phyloP scores from a whole-genome alignment of 2,888 invertebrate genomes.

The Lathronympha strigana region DNA sequence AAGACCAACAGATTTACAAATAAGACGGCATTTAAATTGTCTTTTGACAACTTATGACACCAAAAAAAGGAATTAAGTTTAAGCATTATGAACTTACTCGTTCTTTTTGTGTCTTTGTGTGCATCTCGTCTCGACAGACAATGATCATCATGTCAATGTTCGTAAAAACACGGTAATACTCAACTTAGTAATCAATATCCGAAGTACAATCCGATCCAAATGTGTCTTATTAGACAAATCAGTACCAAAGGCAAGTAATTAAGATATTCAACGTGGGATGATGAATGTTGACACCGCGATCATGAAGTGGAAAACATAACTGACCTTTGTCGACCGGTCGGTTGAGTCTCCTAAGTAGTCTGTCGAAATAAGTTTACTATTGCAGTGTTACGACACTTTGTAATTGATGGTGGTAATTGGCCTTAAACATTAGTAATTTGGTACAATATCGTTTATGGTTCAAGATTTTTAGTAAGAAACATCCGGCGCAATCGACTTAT shows the following conservation, averaged over 20 bases:
- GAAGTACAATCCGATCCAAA: background rate
- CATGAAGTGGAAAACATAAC: conserved; percentile 41
- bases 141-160: too few species aligned
- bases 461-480: conserved; percentile 20
- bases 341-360: conserved; percentile 40
- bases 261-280: conserved; percentile 41
- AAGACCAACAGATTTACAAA: background rate
- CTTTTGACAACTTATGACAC: background rate
- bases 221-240: conserved; percentile 1
- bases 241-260: conserved; percentile 27
- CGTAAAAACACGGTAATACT: too few species aligned
- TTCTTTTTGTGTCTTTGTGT: too few species aligned
- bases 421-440: conserved; percentile 20
- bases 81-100: too few species aligned
- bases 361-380: conserved; percentile 38
- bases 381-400: conserved; percentile 39
- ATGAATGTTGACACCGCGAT: conserved; percentile 41
- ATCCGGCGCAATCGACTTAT: conserved; percentile 5
- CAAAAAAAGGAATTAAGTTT: too few species aligned
- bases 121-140: too few species aligned
- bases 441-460: conserved; percentile 13
- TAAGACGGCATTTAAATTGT: background rate
- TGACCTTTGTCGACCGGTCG: conserved; percentile 42
- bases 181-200: too few species aligned
- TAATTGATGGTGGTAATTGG: conserved; percentile 42